phyloP scores from a whole-genome alignment of 2,797 vertebrate genomes.

The Sciurus carolinensis region DNA sequence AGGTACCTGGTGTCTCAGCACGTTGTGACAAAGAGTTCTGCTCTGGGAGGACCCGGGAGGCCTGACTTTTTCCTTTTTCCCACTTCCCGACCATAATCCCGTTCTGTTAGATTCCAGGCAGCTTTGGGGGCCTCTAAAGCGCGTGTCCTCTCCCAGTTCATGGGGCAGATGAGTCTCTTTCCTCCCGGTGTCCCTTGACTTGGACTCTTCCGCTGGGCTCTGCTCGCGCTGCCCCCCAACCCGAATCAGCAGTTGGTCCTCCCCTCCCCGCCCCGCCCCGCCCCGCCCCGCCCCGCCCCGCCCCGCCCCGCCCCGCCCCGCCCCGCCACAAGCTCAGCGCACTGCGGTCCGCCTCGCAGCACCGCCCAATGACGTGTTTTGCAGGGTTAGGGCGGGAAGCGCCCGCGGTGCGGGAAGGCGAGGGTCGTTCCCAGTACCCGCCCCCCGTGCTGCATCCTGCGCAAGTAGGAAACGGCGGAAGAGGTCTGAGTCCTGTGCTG shows the following conservation, averaged over 20 bases:
- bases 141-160: fast-evolving
- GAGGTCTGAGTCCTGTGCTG: too few relatives aligned
- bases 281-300: too few relatives aligned
- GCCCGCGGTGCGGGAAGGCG: slow-evolving; percentile 49
- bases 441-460: not conserved
- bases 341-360: not conserved
- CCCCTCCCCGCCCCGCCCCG: not conserved
- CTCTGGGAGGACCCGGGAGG: too few relatives aligned
- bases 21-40: not conserved
- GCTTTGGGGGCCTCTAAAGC: fast-evolving
- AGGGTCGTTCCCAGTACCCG: slow-evolving; percentile 86
- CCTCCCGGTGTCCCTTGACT: too few relatives aligned
- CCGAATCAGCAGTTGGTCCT: fast-evolving
- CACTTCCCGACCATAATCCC: too few relatives aligned
- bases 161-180: fast-evolving
- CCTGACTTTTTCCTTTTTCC: too few relatives aligned
- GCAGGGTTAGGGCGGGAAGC: not conserved
- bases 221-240: fast-evolving
- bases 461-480: not conserved
- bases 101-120: too few relatives aligned
- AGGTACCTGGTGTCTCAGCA: too few relatives aligned
- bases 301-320: not conserved
- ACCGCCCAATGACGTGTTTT: slow-evolving; percentile 85
- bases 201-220: not conserved
- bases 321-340: fast-evolving